phyloP scores from a whole-genome alignment of 2,797 vertebrate genomes.

The Balearica regulorum region DNA sequence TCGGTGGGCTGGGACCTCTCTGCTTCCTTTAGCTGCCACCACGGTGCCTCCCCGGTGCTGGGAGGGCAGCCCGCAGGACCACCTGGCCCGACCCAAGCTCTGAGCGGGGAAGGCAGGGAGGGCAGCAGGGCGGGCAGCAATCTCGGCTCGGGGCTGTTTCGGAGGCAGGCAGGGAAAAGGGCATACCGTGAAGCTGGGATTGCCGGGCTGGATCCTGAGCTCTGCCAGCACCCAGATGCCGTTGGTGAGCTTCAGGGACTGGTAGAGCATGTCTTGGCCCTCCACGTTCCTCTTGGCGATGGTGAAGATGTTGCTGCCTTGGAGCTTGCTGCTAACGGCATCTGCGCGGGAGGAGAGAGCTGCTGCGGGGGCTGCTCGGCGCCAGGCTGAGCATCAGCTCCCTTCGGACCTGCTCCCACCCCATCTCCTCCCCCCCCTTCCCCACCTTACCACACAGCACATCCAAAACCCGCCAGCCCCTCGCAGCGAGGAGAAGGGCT shows the following conservation, averaged over 20 bases:
- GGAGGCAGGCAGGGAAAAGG: not conserved
- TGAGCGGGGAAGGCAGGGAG: not conserved
- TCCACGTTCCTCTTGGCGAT: slow-evolving; percentile 94
- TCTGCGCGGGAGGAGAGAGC: slow-evolving; percentile 69
- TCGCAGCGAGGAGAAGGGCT: not conserved
- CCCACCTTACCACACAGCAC: not conserved
- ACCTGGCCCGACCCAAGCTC: not conserved
- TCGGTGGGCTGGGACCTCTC: not conserved
- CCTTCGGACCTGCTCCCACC: not conserved
- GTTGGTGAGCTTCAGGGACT: slow-evolving; percentile 92
- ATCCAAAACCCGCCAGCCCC: not conserved
- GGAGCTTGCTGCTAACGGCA: slow-evolving; percentile 86
- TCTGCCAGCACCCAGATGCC: slow-evolving; percentile 95
- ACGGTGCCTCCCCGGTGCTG: fast-evolving
- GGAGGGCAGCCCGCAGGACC: not conserved
- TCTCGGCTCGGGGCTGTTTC: fast-evolving
- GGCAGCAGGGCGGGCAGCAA: not conserved
- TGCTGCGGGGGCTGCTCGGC: not conserved
- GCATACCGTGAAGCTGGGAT: slow-evolving; percentile 83
- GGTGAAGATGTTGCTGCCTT: slow-evolving; percentile 94
- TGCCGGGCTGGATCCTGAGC: slow-evolving; percentile 87
- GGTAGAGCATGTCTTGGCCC: slow-evolving; percentile 97
- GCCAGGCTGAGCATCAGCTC: not conserved
- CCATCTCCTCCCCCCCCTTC: not conserved
- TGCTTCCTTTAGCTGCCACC: not conserved